Conservation (phyloP, 1,140 invertebrate species). For the Drosophila melanica region DNA sequence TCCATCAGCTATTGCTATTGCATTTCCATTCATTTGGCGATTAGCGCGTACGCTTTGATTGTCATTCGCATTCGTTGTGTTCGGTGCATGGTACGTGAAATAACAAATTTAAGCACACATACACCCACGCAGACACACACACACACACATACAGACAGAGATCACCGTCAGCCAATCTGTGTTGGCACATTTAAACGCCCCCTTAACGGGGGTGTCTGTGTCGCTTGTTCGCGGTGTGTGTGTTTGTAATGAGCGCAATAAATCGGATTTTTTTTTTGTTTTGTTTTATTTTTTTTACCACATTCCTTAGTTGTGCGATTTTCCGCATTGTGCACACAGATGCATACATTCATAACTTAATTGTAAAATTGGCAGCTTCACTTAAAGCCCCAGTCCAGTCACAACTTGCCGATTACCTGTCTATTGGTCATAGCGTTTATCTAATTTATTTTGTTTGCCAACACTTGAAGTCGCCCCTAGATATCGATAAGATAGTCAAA, state of each 20-base stretch:
- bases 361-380: constrained; percentile 25
- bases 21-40: constrained; percentile 51
- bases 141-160: constrained; percentile 12
- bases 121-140: background rate
- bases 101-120: constrained; percentile 35
- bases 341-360: constrained; percentile 5
- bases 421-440: constrained; percentile 41
- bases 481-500: constrained; percentile 43
- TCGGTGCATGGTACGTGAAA: constrained; percentile 50
- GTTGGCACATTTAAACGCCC: constrained; percentile 45
- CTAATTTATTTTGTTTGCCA: constrained; percentile 25
- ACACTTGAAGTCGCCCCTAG: constrained; percentile 13
- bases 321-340: constrained; percentile 36
- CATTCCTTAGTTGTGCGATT: constrained; percentile 44
- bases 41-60: constrained; percentile 46
- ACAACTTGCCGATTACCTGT: constrained; percentile 13
- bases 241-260: constrained; percentile 44
- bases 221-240: background rate
- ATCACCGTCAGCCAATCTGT: constrained; percentile 37
- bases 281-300: constrained; percentile 29
- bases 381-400: constrained; percentile 10
- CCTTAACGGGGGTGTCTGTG: constrained; percentile 17
- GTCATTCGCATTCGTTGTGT: constrained; percentile 45
- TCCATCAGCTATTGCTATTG: constrained; percentile 25
- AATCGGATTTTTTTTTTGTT: constrained; percentile 38